Evolutionary conservation across 2,888 invertebrate genomes (phyloP).

Genomic region (Hyles lineata): DNA sequence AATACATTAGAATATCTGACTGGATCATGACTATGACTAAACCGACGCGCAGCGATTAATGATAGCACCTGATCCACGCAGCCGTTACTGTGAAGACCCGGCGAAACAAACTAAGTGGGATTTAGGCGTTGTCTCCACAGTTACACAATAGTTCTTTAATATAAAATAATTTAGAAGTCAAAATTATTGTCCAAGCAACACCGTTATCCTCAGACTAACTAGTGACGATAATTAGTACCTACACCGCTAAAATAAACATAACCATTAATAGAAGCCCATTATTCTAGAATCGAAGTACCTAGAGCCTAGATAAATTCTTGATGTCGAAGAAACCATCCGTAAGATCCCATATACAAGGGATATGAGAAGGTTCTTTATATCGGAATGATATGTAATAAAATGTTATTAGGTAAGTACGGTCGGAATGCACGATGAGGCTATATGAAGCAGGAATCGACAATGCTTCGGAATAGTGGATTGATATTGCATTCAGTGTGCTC

Average conservation of each 20-base stretch:
- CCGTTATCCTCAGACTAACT: too few relatives aligned
- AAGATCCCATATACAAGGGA: not conserved
- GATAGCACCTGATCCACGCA: too few relatives aligned
- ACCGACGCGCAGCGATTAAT: too few relatives aligned
- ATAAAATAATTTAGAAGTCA: too few relatives aligned
- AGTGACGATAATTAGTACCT: not conserved
- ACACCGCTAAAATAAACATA: not conserved
- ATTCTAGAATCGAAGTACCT: not conserved
- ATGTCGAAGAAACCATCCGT: not conserved
- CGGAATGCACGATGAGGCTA: conserved; percentile 11
- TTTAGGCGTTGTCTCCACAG: too few relatives aligned
- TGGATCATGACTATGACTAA: too few relatives aligned
- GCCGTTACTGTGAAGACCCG: too few relatives aligned
- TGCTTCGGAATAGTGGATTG: conserved; percentile 2
- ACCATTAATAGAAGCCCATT: not conserved
- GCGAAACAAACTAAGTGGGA: too few relatives aligned
- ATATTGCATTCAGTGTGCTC: conserved; percentile 3
- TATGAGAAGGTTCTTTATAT: conserved; percentile 27
- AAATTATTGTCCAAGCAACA: too few relatives aligned
- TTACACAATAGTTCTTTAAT: too few relatives aligned
- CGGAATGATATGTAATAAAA: conserved; percentile 30
- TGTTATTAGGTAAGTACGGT: conserved; percentile 25
- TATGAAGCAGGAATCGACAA: conserved; percentile 2
- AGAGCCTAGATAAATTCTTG: not conserved
- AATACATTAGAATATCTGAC: too few relatives aligned